Evolutionary conservation across 2,113 vertebrate species (phyloP), one percentile per base, ranked within the genome.

Genomic region (Hyaena hyaena): DNA sequence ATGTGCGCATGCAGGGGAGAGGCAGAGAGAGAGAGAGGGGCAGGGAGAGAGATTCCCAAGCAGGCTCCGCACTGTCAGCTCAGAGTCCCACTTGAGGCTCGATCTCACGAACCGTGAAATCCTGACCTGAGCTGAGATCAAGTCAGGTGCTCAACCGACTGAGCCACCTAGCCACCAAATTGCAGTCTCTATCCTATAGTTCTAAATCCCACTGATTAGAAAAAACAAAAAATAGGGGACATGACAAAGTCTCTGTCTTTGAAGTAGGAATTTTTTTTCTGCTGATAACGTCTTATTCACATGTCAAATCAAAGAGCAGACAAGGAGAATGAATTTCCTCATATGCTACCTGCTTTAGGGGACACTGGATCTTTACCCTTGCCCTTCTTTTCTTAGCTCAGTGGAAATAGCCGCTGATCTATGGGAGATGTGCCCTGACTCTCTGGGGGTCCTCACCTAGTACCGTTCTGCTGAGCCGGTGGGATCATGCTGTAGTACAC

Each of bases 401-500:
- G 14, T 50, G 48, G 35, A 80, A 94, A 68, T 17, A 83, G 35
- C 10, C 76, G 48, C 31, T 76, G 19, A 68, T 76, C 82, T 77
- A 55, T 2, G 31, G 24, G 83, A 93, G 17, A 79, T 45, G 50
- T 4, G 21, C 6, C 31, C 33, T 0, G 0, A 33, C 58, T 96
- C 71, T 74, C 2, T 1, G 2, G 19, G 1, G 58, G 82, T 79
- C 45, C 96, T 98, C 92, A 99, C 99, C 99, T 99, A 98, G 99
- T 99, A 98, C 99, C 99, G 0, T 99, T 99, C 99, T 99, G 99
- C 97, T 99, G 99, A 98, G 99, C 98, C 11, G 99, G 98, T 48
- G 99, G 99, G 98, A 99, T 99, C 98, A 99, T 99, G 77, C 99
- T 99, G 98, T 99, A 99, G 98, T 99, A 99, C 87, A 99, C 99